Conservation (phyloP, 2,113 vertebrate genomes). For the Nettapus auritus region DNA sequence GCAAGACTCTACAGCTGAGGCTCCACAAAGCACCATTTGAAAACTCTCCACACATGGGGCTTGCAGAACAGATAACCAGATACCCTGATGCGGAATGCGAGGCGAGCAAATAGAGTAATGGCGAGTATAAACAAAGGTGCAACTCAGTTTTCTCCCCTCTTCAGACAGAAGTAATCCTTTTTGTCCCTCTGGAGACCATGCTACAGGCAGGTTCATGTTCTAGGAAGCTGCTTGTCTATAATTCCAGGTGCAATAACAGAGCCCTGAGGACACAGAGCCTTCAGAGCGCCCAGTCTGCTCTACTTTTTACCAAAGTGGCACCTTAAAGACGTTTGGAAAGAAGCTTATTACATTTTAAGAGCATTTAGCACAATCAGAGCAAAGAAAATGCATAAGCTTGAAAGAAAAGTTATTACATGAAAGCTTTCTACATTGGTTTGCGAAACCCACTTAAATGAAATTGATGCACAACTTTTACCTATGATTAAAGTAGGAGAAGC, state of each 20-base stretch:
- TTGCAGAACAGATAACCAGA: neutral
- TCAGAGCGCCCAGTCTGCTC: neutral
- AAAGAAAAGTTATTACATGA: neutral
- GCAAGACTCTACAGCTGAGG: neutral
- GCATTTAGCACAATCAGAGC: neutral
- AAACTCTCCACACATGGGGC: neutral
- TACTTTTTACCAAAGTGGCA: neutral
- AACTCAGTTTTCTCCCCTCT: neutral
- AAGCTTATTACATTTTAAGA: neutral
- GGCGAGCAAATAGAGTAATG: neutral
- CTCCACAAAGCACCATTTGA: neutral
- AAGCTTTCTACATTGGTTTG: neutral
- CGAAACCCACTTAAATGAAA: neutral
- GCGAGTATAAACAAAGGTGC: neutral
- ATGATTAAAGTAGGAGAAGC: neutral
- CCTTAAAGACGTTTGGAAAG: neutral
- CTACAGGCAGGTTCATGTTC: neutral
- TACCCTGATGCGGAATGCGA: accelerated
- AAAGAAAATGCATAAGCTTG: neutral
- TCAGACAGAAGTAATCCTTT: neutral
- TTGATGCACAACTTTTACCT: neutral
- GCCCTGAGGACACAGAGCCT: neutral
- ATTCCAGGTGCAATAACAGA: neutral
- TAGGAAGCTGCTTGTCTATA: neutral
- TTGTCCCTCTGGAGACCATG: neutral